Conservation (phyloP, 2,888 invertebrate genomes). For the Pheosia tremula region DNA sequence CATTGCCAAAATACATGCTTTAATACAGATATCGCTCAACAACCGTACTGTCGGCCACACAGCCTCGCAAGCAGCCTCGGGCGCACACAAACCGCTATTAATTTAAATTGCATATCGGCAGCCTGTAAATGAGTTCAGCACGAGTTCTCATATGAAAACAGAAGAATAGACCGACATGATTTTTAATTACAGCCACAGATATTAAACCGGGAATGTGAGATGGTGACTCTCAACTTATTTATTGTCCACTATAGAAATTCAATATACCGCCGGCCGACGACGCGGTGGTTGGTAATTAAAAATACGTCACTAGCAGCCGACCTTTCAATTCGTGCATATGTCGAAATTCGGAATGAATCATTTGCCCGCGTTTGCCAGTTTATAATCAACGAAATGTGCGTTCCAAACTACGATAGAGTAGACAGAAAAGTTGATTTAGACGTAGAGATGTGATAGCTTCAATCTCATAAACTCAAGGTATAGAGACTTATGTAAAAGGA, state of each 20-base stretch:
- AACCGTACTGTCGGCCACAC: too few relatives aligned
- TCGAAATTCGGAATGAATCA: conserved; percentile 81
- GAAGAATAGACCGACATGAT: conserved; percentile 36
- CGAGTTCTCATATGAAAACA: not conserved
- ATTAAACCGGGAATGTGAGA: conserved; percentile 48
- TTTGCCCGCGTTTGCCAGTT: conserved; percentile 54
- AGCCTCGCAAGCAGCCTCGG: too few relatives aligned
- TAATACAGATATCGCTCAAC: not conserved
- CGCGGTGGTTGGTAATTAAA: conserved; percentile 82
- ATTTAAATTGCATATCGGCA: not conserved
- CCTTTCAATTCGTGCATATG: conserved; percentile 80
- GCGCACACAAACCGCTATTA: not conserved
- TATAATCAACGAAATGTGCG: conserved; percentile 54
- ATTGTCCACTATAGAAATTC: conserved; percentile 78
- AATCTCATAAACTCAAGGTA: too few relatives aligned
- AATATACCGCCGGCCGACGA: conserved; percentile 67
- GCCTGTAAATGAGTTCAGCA: conserved; percentile 1
- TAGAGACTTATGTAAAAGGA: too few relatives aligned
- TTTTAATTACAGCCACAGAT: conserved; percentile 52
- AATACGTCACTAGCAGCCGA: conserved; percentile 82
- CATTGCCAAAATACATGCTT: not conserved
- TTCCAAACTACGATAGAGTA: conserved; percentile 50
- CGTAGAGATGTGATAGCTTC: too few relatives aligned
- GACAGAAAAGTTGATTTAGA: not conserved
- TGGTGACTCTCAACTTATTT: conserved; percentile 63